Percentiles rank a stretch among this genome's conserved stretches.
Conservation (phyloP, 1,140 invertebrate species). For the Drosophila mojavensis region DNA sequence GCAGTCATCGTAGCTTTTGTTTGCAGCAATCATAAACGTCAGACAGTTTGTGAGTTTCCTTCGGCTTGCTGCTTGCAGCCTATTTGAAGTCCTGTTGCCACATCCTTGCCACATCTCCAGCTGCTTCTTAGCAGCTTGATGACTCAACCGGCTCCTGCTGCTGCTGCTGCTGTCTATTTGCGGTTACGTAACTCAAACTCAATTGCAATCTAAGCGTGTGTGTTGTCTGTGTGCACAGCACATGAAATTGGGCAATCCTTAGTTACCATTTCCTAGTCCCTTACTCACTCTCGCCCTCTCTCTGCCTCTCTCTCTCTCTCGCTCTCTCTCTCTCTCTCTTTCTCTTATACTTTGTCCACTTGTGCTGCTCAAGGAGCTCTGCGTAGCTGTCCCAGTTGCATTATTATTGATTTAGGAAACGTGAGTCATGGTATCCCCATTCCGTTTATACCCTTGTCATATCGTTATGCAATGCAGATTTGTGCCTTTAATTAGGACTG, state of each 20-base stretch:
- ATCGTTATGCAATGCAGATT: slow-evolving; percentile 45
- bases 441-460: neutral
- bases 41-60: slow-evolving; percentile 35
- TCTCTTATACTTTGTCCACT: neutral
- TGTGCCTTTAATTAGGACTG: slow-evolving; percentile 45
- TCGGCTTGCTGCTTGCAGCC: slow-evolving; percentile 6
- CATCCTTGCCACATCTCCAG: neutral
- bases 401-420: slow-evolving; percentile 42
- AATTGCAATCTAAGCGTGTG: slow-evolving; percentile 48
- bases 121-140: slow-evolving; percentile 47
- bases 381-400: slow-evolving; percentile 1
- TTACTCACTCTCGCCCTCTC: neutral
- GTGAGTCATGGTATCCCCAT: neutral
- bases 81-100: neutral
- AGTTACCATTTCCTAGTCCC: neutral
- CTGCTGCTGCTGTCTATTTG: slow-evolving; percentile 61
- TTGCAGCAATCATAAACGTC: slow-evolving; percentile 75
- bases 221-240: slow-evolving; percentile 13
- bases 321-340: neutral
- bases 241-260: slow-evolving; percentile 23
- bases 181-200: slow-evolving; percentile 71
- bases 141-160: slow-evolving; percentile 62
- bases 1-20: slow-evolving; percentile 71
- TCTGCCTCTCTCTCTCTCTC: neutral
- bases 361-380: neutral